Base-by-base conservation (phyloP, 2,888 invertebrate species). In the Drosophila melanocephala region DNA sequence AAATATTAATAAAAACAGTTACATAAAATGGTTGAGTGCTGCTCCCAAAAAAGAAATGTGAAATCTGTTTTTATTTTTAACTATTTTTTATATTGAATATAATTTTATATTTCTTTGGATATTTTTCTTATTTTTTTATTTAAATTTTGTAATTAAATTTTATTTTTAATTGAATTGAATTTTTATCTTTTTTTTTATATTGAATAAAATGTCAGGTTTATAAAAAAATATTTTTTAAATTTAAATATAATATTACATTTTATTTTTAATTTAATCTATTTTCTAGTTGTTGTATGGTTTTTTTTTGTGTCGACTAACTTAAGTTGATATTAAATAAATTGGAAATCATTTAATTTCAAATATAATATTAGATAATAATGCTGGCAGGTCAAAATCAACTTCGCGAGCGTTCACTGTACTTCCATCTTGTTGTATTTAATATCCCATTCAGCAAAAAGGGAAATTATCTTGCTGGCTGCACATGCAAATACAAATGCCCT, bases 401-500 rank as follows among this genome's bases (percentile, higher is more conserved):
- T 47, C 14, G 22, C 22, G 22, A 47, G 14, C 7, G 4, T 47
- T 47, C 16, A 47, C 47, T 26, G 26, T 16, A 16, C 47, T 44
- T 44, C 0, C 6, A n/a, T 26, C 16, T 19, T 28, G 3, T 26
- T 28, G 5, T 28, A 19, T 4, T 14, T 7, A 52, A 32, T 52
- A 30, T 19, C 12, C 32, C n/a, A n/a, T 30, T 6, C 5, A 6
- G 39, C 39, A 30, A 30, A 28, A n/a, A 12, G 52, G 19, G n/a
- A 42, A 30, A 42, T 28, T 28, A 16, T 10, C 19, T 22, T 22
- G 3, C 42, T 16, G 32, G 32, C 42, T 26, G 32, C 28, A 30
- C n/a, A 39, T 57, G 58, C 42, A 58, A 53, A 61, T 53, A 44
- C 35, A 33, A 50, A 39, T 53, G 32, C 42, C 72, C 60, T 35